These are phyloP conservation scores for Sialis fuliginosa DNA, from an alignment of 2,888 invertebrate genomes.

Conservation along the genomic window DNA sequence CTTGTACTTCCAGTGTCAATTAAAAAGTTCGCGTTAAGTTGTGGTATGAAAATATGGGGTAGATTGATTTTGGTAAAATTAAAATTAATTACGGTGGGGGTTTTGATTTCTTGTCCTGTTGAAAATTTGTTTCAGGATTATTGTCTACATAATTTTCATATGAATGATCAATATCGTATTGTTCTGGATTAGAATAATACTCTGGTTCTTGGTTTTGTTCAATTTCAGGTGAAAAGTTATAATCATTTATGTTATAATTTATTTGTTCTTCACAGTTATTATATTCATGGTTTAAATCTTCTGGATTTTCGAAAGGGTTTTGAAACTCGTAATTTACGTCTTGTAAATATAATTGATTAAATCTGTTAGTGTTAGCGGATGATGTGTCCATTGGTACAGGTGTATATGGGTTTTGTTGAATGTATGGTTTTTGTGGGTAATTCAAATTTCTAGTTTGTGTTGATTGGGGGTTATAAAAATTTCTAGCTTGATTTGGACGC, in stretches of 20 bases:
- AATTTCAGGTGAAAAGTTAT: background rate
- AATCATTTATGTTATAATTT: background rate
- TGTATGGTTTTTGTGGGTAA: no score
- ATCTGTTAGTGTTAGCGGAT: background rate
- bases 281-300: background rate
- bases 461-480: no score
- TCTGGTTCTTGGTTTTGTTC: background rate
- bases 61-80: conserved; percentile 4
- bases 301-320: background rate
- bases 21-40: conserved; percentile 8
- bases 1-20: conserved; percentile 7
- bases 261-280: background rate
- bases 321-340: background rate
- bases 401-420: background rate
- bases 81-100: conserved; percentile 3
- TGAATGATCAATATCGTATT: background rate
- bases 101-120: background rate
- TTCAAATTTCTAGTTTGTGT: no score
- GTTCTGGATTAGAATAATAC: background rate
- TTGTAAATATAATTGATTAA: background rate
- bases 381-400: conserved; percentile 6
- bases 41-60: conserved; percentile 7
- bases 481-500: no score
- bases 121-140: background rate
- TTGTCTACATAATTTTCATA: background rate